Conservation (phyloP, 2,888 invertebrate species). For the Temnothorax unifasciatus region DNA sequence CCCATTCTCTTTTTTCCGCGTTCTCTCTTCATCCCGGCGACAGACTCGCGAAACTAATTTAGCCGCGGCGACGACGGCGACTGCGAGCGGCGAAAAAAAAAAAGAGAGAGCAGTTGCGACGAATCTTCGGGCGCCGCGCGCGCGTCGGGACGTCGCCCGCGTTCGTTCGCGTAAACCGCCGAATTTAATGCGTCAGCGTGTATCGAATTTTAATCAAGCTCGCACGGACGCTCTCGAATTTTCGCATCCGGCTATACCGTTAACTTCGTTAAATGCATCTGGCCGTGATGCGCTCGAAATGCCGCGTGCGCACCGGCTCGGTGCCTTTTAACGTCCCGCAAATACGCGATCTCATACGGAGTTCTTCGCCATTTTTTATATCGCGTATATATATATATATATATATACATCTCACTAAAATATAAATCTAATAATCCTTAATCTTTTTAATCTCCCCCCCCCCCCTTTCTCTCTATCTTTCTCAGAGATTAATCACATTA, state of each 20-base stretch:
- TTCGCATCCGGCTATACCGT: conserved; percentile 29
- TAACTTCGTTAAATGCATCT: conserved; percentile 51
- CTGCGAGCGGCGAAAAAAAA: conserved; percentile 20
- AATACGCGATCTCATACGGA: background rate
- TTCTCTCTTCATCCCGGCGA: conserved; percentile 6
- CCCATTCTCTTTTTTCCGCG: background rate
- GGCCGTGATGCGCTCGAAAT: conserved; percentile 45
- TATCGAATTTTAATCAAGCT: conserved; percentile 59
- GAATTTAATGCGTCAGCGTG: conserved; percentile 64
- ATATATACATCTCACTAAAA: background rate
- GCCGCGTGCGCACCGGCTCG: conserved; percentile 19
- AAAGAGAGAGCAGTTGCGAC: conserved; percentile 9
- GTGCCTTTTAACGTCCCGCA: conserved; percentile 29
- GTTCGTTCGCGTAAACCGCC: conserved; percentile 63
- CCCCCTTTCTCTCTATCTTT: background rate
- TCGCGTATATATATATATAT: no score
- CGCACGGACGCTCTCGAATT: conserved; percentile 52
- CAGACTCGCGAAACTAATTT: conserved; percentile 45
- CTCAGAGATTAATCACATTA: background rate
- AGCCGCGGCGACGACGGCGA: conserved; percentile 31
- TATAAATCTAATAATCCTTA: background rate
- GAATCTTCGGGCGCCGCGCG: conserved; percentile 36
- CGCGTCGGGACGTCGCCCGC: conserved; percentile 3
- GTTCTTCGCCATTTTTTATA: background rate
- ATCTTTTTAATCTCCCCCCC: background rate